Evolutionary conservation across 2,113 vertebrate genomes (phyloP), one percentile per base, ranked within the genome.

Genomic region (Triplophysa tibetana): DNA sequence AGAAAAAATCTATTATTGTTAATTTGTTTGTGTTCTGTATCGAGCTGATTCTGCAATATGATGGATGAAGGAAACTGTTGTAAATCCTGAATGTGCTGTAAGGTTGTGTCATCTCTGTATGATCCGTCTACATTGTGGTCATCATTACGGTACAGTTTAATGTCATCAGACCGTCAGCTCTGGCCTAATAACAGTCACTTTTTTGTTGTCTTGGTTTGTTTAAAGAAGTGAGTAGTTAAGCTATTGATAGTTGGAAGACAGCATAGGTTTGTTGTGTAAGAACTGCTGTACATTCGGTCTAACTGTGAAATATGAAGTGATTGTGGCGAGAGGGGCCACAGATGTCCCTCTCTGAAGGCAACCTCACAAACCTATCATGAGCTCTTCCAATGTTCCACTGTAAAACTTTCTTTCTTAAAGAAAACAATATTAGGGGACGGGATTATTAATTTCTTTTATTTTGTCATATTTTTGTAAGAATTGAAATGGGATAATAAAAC

Each of bases 391-490:
- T 89, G 89, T 88, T 92, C 89, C 87, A 91, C 89, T 92, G 91
- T 92, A 90, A 86, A 85, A 83, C 81, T 87, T 87, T 90, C 90
- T 79, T 74, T 81, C 77, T 85, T 81, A 80, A 90, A 87, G 85
- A 89, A 87, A 88, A 87, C 80, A 67, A 60, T 79, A 73, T 86
- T 89, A 90, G 88, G 83, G 91, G 92, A 90, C 89, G 92, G 88
- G 86, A 91, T 89, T 93, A 95, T 96, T 96, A 95, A 95, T 97
- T 98, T 96, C 87, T 95, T 96, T 98, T 97, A 98, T 96, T 98
- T 98, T 98, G 94, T 97, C 96, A 97, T 98, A 98, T 98, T 99
- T 99, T 99, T 99, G 95, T 99, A 99, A 98, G 93, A 96, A 89
- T 91, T 93, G 94, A 95, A 95, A 95, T 95, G 94, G 94, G 93